Conservation (phyloP, 2,888 invertebrate genomes). For the Petrolisthes cinctipes region DNA sequence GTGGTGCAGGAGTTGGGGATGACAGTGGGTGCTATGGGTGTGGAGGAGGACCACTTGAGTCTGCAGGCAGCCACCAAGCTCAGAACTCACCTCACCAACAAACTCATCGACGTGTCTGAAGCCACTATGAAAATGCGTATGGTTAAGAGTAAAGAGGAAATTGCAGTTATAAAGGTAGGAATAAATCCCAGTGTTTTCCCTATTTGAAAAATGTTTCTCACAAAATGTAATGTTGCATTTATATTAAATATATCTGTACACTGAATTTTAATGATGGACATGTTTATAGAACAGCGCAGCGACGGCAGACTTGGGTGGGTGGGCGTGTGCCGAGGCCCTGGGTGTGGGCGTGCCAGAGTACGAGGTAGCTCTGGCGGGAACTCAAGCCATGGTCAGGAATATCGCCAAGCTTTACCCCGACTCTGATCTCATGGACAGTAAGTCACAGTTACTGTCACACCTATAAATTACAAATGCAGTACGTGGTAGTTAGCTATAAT, state of each 20-base stretch:
- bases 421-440: conserved; percentile 50
- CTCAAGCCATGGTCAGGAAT: conserved; percentile 48
- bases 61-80: conserved; percentile 17
- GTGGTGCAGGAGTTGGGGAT: conserved; percentile 23
- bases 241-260: no score
- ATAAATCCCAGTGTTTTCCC: neutral
- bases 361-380: conserved; percentile 57
- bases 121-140: conserved; percentile 32
- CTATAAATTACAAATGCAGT: neutral
- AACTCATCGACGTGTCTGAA: conserved; percentile 15
- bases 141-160: conserved; percentile 38
- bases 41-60: conserved; percentile 42
- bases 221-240: no score
- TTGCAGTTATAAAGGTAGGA: conserved; percentile 40
- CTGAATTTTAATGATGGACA: no score
- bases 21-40: conserved; percentile 13
- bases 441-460: no score
- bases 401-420: conserved; percentile 44
- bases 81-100: neutral
- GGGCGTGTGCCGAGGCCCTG: conserved; percentile 37
- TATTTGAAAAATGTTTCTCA: no score
- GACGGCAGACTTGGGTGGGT: conserved; percentile 50
- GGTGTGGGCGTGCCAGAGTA: conserved; percentile 46
- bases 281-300: conserved; percentile 45
- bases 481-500: neutral